These are phyloP conservation scores for Calcarius ornatus DNA, from an alignment of 2,113 vertebrate species.

Conservation along the genomic window DNA sequence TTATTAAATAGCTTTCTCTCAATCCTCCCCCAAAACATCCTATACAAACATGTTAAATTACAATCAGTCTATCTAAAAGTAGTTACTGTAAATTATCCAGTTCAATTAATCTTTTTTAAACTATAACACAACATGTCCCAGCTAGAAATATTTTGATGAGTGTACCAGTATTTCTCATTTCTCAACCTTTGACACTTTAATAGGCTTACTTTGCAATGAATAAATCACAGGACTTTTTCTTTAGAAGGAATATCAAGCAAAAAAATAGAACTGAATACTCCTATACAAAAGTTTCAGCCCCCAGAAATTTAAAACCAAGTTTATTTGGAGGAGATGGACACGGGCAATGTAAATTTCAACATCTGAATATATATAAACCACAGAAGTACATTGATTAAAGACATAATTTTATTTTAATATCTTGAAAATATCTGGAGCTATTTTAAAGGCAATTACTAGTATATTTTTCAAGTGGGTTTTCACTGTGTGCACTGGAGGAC, in stretches of 20 bases:
- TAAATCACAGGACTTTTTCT: conserved; percentile 3
- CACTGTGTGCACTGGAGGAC: background rate
- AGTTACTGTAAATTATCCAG: conserved; percentile 42
- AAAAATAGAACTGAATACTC: background rate
- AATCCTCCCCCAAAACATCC: background rate
- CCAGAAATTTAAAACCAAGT: background rate
- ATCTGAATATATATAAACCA: background rate
- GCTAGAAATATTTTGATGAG: conserved; percentile 39
- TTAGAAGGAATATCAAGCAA: background rate
- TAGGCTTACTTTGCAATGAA: conserved; percentile 46
- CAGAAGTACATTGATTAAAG: background rate
- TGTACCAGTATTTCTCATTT: conserved; percentile 32
- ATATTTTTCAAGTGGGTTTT: background rate
- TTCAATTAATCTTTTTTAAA: conserved; percentile 47
- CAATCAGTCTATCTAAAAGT: conserved; percentile 38
- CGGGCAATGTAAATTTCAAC: background rate
- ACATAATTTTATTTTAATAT: background rate
- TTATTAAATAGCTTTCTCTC: conserved; percentile 47
- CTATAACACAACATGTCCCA: background rate
- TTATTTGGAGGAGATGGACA: background rate
- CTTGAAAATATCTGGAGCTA: background rate
- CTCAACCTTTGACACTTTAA: conserved; percentile 55
- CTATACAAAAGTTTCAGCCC: background rate
- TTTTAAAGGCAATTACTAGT: background rate
- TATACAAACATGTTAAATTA: conserved; percentile 46